Conservation (phyloP, 30 jellyfish, hydroid and myxozoan genomes). For the Chironex yamaguchii region DNA sequence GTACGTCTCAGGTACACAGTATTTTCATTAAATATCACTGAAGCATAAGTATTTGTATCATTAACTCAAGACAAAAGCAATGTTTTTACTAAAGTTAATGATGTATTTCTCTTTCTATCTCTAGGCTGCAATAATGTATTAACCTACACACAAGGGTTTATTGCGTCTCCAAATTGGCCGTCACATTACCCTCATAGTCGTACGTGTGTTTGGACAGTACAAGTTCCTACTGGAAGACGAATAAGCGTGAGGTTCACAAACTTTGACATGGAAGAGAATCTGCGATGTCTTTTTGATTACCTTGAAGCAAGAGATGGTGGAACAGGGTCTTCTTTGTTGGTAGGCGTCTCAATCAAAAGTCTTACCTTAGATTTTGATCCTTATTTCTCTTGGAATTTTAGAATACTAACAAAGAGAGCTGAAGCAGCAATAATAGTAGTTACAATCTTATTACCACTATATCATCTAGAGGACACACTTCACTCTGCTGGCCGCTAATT, state of each 20-base stretch:
- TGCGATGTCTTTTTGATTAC: slow-evolving; percentile 60
- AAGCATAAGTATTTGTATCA: too few relatives aligned
- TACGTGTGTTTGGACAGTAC: slow-evolving; percentile 66
- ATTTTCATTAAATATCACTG: too few relatives aligned
- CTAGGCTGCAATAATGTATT: slow-evolving; percentile 66
- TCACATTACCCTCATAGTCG: slow-evolving; percentile 47
- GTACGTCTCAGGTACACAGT: too few relatives aligned
- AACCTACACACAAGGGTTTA: slow-evolving; percentile 74
- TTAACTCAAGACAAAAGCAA: too few relatives aligned
- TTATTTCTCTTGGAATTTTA: not conserved
- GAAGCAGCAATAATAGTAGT: too few relatives aligned
- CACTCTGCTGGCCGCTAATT: too few relatives aligned
- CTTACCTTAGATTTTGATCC: not conserved
- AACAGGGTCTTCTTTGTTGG: slow-evolving; percentile 51
- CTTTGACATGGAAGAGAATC: slow-evolving; percentile 71
- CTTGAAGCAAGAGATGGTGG: slow-evolving; percentile 74
- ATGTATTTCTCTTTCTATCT: too few relatives aligned
- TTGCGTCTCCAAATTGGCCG: slow-evolving; percentile 81
- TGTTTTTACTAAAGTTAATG: too few relatives aligned
- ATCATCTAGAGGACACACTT: too few relatives aligned
- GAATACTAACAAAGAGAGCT: not conserved
- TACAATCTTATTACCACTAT: too few relatives aligned
- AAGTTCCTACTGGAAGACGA: slow-evolving; percentile 60
- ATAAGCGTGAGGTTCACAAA: slow-evolving; percentile 59
- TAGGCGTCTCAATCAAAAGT: slow-evolving; percentile 8